phyloP scores from a whole-genome alignment of 2,113 vertebrate genomes.

The Pseudolaguvia tuberculata region DNA sequence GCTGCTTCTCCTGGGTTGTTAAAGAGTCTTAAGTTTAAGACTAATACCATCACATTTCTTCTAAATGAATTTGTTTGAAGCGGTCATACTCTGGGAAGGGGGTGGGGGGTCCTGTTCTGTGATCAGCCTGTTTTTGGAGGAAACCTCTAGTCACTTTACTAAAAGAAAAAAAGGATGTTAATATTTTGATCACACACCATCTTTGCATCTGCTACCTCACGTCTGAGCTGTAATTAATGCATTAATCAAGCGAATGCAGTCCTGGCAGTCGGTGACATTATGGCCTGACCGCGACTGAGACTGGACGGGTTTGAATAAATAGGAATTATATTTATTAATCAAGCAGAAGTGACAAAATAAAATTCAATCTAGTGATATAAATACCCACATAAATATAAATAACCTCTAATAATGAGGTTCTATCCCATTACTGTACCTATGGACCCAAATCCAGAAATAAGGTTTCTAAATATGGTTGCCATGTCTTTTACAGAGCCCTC shows the following conservation, averaged over 20 bases:
- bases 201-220: slow-evolving; percentile 11
- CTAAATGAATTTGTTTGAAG: not conserved
- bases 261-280: not conserved
- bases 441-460: no score
- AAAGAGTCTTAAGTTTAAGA: no score
- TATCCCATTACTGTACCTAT: no score
- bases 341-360: not conserved
- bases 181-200: slow-evolving; percentile 18
- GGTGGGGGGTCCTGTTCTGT: no score
- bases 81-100: no score
- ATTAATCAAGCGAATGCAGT: slow-evolving; percentile 23
- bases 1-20: not conserved
- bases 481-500: no score
- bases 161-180: not conserved
- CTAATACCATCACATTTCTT: not conserved
- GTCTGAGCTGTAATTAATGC: slow-evolving; percentile 14
- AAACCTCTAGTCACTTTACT: no score
- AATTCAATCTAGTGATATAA: slow-evolving; percentile 2
- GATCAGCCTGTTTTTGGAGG: not conserved
- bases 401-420: no score
- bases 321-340: slow-evolving; percentile 1
- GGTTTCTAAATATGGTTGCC: no score
- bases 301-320: not conserved
- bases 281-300: not conserved
- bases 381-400: not conserved